Conservation (phyloP, 2,113 vertebrate species). For the Anser cygnoides region DNA sequence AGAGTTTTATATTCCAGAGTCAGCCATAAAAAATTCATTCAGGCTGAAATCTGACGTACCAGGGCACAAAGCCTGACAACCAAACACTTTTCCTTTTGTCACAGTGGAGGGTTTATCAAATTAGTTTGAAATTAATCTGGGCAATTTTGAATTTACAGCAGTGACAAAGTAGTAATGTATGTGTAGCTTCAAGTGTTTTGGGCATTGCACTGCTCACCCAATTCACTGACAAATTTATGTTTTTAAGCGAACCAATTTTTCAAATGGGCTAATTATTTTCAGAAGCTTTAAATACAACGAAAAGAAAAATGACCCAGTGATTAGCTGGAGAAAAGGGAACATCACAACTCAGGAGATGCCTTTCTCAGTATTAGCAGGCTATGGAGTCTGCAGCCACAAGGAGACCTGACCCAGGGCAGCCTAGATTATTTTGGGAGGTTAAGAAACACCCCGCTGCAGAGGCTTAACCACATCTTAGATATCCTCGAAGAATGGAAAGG, state of each 20-base stretch:
- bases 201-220: neutral
- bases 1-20: slow-evolving; percentile 22
- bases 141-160: neutral
- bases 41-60: slow-evolving; percentile 23
- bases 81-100: slow-evolving; percentile 2
- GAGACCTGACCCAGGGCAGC: neutral
- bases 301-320: neutral
- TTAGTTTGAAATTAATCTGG: slow-evolving; percentile 14
- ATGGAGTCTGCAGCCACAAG: neutral
- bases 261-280: slow-evolving; percentile 26
- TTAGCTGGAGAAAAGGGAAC: neutral
- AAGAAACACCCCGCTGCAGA: neutral
- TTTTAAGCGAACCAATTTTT: slow-evolving; percentile 12
- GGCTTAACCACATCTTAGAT: accelerated
- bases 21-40: slow-evolving; percentile 54
- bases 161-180: neutral
- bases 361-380: neutral
- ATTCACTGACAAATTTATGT: neutral
- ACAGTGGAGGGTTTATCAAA: slow-evolving; percentile 11
- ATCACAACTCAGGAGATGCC: neutral
- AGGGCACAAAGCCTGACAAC: slow-evolving; percentile 31
- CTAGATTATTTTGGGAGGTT: neutral
- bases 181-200: neutral
- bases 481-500: neutral
- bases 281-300: neutral